Evolutionary conservation across 2,888 invertebrate genomes (phyloP), one percentile per base, ranked within the genome.

Genomic region (Melanostoma scalare): DNA sequence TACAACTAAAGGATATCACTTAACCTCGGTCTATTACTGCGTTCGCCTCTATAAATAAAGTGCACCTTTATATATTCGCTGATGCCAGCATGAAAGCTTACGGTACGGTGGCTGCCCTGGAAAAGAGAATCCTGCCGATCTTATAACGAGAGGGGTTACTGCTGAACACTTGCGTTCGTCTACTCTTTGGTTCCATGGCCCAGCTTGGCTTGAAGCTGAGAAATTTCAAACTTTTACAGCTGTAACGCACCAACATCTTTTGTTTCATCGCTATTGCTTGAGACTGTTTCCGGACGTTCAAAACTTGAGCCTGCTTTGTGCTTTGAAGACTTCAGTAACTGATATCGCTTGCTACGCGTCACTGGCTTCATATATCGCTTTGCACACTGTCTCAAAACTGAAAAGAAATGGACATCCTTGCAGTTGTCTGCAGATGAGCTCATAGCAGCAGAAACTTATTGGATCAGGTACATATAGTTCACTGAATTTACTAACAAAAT

Each of bases 81-180:
- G 42, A 42, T 42, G 42, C 42, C 6, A 42, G 42, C 42, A 42
- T 42, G 42, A 42, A 42, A n/a, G 42, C 42, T 42, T 42, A 42
- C 42, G 42, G 42, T n/a, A 42, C 42, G 8, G 42, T 42, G 9
- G 42, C 42, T 56, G 48, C 38, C 31, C 44, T 2, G 58, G 58
- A 8, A 53, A 55, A 20, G 58, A 58, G 30, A 58, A 50, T 48
- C 67, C 67, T 5, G 53, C 33, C 4, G 71, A 71, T 50, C 60
- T 60, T 6, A 33, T 60, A 3, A 69, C 58, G 10, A 33, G 48
- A 3, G 40, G 69, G 1, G 8, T 69, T 31, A 31, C 69, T 40
- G 40, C 38, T 1, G 58, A 71, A 9, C 8, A 8, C 48, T 30
- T 71, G 35, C 36, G 20, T 38, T 6, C 69, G 30, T 58, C 69